Base-by-base conservation (phyloP, 1,140 invertebrate genomes). In the Trachymyrmex septentrionalis region DNA sequence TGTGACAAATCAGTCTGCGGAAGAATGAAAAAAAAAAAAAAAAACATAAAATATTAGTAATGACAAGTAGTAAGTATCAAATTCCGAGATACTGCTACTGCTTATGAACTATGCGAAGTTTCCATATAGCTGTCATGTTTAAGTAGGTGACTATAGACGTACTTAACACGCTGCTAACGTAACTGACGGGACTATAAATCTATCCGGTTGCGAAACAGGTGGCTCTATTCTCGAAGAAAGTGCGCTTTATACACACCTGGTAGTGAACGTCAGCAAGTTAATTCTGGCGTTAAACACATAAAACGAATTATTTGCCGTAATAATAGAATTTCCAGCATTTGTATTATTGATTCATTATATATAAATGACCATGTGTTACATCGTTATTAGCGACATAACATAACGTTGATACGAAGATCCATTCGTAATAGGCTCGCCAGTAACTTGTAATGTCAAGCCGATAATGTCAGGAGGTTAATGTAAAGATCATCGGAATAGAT, bases 401-500 rank as follows among this genome's bases (percentile, higher is more conserved):
- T 14, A 21, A n/a, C 27, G n/a, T 57, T 14, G 21, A 3, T 19
- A 21, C 14, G 27, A 21, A 75, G 38, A 14, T 34, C 14, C 19
- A 10, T 61, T 12, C 30, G 27, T 50, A 24, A 19, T 19, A 12
- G 34, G 21, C 57, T 38, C 5, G 30, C 53, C 6, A 48, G 64
- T 21, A 21, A 48, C 53, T 64, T 19, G 72, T 77, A 77, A 77
- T 27, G 67, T 30, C 48, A 24, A 73, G 67, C 14, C 67, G 67
- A 38, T 82, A 84, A 75, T 84, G 80, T 84, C 69, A 84, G 24
- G 3, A 34, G 80, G 55, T 84, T 75, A 84, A 75, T 55, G 55
- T n/a, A 75, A 75, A 50, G 69, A 84, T 84, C 67, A 66, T 10
- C 53, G 53, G 78, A 59, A 82, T 82, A 73, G 80, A 82, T 59